A percentile compares a stretch with the other conserved stretches of the same genome.
These are phyloP conservation scores for Aromia moschata DNA, from an alignment of 2,888 invertebrate species.

Conservation along the genomic window DNA sequence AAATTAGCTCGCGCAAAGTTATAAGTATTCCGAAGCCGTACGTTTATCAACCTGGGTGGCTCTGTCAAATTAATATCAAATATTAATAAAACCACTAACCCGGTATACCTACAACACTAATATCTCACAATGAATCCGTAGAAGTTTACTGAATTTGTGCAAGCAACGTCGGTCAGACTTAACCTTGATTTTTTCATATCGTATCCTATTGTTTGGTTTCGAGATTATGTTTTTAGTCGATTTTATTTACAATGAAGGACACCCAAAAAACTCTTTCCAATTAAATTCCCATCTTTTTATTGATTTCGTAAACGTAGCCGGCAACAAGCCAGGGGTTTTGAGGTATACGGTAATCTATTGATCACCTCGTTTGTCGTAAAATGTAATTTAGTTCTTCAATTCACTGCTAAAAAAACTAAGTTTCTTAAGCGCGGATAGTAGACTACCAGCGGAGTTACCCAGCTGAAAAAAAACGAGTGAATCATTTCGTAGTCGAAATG, in stretches of 20 bases:
- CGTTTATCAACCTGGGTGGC: slow-evolving; percentile 27
- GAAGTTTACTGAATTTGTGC: slow-evolving; percentile 29
- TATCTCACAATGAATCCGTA: slow-evolving; percentile 31
- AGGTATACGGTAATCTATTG: not conserved
- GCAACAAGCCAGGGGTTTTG: not conserved
- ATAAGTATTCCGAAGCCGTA: slow-evolving; percentile 19
- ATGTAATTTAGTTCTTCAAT: slow-evolving; percentile 2
- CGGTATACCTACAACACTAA: slow-evolving; percentile 22
- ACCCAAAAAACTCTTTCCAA: slow-evolving; percentile 10
- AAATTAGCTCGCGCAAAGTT: too few relatives aligned
- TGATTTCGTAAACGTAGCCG: slow-evolving; percentile 8
- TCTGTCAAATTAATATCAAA: slow-evolving; percentile 20
- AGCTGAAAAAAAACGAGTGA: not conserved
- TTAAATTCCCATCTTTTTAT: slow-evolving; percentile 18
- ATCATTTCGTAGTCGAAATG: not conserved
- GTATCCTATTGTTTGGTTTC: slow-evolving; percentile 26
- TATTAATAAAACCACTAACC: slow-evolving; percentile 23
- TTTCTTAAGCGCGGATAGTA: not conserved
- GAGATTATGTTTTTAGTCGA: slow-evolving; percentile 18
- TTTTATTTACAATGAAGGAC: slow-evolving; percentile 23
- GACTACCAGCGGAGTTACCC: not conserved
- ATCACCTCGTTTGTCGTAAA: slow-evolving; percentile 1
- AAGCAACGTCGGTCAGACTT: slow-evolving; percentile 21
- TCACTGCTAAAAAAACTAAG: not conserved
- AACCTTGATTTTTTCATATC: slow-evolving; percentile 27